These are phyloP conservation scores for Choreutis nemorana DNA, from an alignment of 2,888 invertebrate species.

Conservation along the genomic window DNA sequence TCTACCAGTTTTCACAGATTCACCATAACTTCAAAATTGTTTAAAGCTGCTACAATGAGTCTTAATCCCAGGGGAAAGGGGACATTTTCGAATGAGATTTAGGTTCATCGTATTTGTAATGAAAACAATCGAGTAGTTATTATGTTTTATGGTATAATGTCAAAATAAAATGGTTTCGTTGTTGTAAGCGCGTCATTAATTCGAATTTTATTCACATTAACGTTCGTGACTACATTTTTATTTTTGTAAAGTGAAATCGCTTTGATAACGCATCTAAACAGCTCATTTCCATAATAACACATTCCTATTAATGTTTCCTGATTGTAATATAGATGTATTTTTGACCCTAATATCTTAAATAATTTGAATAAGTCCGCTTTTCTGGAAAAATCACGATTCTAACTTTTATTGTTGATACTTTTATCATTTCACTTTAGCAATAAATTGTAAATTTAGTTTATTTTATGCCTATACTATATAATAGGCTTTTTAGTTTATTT, in stretches of 20 bases:
- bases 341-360: too few relatives aligned
- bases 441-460: too few relatives aligned
- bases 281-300: slow-evolving; percentile 14
- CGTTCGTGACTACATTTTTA: slow-evolving; percentile 33
- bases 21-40: slow-evolving; percentile 28
- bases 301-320: too few relatives aligned
- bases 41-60: too few relatives aligned
- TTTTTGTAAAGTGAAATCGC: slow-evolving; percentile 28
- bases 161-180: slow-evolving; percentile 53
- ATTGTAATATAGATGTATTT: too few relatives aligned
- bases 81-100: slow-evolving; percentile 15
- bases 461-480: too few relatives aligned
- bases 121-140: slow-evolving; percentile 39
- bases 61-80: slow-evolving; percentile 10
- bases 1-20: slow-evolving; percentile 37
- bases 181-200: slow-evolving; percentile 46
- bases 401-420: too few relatives aligned
- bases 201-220: slow-evolving; percentile 49
- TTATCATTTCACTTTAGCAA: too few relatives aligned
- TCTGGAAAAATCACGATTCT: too few relatives aligned
- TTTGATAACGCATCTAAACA: slow-evolving; percentile 30
- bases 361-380: too few relatives aligned
- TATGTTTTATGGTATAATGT: slow-evolving; percentile 53
- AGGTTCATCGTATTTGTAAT: slow-evolving; percentile 14
- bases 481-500: too few relatives aligned